Evolutionary conservation across 2,888 invertebrate genomes (phyloP), one percentile per base, ranked within the genome.

Genomic region (Tineola bisselliella): DNA sequence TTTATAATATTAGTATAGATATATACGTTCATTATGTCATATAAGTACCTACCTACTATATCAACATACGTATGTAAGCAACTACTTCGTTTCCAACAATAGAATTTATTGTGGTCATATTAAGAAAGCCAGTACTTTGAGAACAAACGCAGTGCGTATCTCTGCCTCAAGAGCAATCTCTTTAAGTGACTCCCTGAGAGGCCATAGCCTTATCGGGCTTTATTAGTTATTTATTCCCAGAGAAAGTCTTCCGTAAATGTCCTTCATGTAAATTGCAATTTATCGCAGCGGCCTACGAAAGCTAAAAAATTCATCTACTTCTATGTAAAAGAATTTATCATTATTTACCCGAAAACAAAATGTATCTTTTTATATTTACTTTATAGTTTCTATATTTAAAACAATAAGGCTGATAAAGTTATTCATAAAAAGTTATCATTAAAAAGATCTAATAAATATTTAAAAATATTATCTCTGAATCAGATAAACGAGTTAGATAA

Each of bases 211-310:
- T 82, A 81, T 81, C 74, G 71, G 68, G 69, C 72, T 79, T 78
- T 82, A 82, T 84, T 81, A 83, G 76, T 81, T 84, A 84, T 84
- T 81, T 84, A 84, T 84, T 63, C 68, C 65, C 70, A 70, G 68
- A 67, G 65, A 65, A 63, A n/a, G 15, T 59, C 67, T 70, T 43
- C 44, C 43, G 44, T 44, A 68, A 66, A 64, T 72, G 75, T 73
- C 79, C 77, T 78, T 75, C 75, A 73, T 76, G 73, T 72, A 78
- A 76, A 77, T 81, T 76, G 72, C 74, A 77, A 73, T 76, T 73
- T 74, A 62, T 63, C 65, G 48, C 25, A 25, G 6, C 38, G 38
- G 38, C n/a, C 10, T 38, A 38, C 10, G 38, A 38, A 38, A 38
- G 38, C 38, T 38, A n/a, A 38, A 38, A n/a, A 38, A 38, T 12